Evolutionary conservation across 2,797 vertebrate species (phyloP), one percentile per base, ranked within the genome.

Genomic region (Argyrosomus regius): DNA sequence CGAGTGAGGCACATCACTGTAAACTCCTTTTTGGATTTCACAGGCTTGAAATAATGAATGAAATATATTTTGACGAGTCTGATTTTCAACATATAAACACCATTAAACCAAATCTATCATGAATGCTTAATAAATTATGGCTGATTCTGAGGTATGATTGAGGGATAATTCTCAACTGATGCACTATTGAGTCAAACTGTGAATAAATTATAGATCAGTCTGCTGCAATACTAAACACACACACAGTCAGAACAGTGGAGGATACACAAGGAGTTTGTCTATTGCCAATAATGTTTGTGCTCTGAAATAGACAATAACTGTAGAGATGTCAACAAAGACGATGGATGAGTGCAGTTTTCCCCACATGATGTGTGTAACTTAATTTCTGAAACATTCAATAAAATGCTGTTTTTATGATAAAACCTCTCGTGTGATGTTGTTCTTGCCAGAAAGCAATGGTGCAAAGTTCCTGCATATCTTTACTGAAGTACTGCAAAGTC

Each of bases 101-200:
- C 72, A 28, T 20, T 1, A 62, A 54, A 35, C 50, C 64, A 57
- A 53, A 85, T 75, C 11, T 46, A 7, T 63, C 24, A 22, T 50
- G 52, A 71, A 49, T 4, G 46, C 69, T 78, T 78, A 66, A 58
- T 62, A 78, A 39, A 54, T 53, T 2, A 69, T 73, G 59, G 22
- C 60, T 79, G 77, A 80, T 69, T 76, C 43, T 56, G 41, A 76
- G 72, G 57, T 75, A 49, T 65, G 83, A 81, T 3, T 53, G 67
- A 73, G 79, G 78, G 54, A 67, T 46, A 58, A 72, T 63, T 77
- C 54, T 81, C 64, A 80, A 81, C 76, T 70, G 72, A 91, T 92
- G 88, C 89, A 91, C 90, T 91, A 81, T 88, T 74, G 70, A 92
- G 80, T 66, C 60, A 87, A 90, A 92, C 89, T 94, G 92, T 92